phyloP scores from a whole-genome alignment of 1,140 invertebrate genomes.

The Hylyphantes graminicola region DNA sequence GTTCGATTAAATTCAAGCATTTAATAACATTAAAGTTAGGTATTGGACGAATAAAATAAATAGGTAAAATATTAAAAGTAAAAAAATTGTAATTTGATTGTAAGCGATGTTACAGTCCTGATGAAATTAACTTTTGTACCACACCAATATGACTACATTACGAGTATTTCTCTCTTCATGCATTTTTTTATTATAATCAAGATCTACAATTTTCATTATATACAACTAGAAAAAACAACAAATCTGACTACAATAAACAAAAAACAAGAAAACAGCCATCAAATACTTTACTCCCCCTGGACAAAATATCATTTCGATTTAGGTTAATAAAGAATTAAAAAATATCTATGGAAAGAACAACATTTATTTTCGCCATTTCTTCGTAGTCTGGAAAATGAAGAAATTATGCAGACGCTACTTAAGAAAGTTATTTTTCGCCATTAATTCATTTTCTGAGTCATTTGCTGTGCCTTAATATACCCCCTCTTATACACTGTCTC shows the following conservation, averaged over 20 bases:
- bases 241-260: not conserved
- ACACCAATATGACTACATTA: no score
- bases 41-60: no score
- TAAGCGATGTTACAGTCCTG: no score
- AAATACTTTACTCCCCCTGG: not conserved
- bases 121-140: no score
- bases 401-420: conserved; percentile 24
- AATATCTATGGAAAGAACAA: not conserved
- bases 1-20: no score
- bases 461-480: conserved; percentile 5
- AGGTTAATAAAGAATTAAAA: conserved; percentile 17
- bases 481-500: not conserved
- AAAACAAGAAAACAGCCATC: conserved; percentile 5
- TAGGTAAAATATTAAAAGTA: no score
- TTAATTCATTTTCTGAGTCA: conserved; percentile 28
- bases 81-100: no score
- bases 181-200: no score
- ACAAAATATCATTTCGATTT: conserved; percentile 27
- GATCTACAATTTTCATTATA: no score
- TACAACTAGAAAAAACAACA: no score
- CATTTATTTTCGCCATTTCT: not conserved
- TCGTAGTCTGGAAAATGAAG: conserved; percentile 3
- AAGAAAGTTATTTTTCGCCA: conserved; percentile 31
- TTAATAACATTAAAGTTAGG: no score
- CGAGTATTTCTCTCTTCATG: no score